phyloP scores from a whole-genome alignment of 2,113 vertebrate species.

The Muntiacus muntjak region DNA sequence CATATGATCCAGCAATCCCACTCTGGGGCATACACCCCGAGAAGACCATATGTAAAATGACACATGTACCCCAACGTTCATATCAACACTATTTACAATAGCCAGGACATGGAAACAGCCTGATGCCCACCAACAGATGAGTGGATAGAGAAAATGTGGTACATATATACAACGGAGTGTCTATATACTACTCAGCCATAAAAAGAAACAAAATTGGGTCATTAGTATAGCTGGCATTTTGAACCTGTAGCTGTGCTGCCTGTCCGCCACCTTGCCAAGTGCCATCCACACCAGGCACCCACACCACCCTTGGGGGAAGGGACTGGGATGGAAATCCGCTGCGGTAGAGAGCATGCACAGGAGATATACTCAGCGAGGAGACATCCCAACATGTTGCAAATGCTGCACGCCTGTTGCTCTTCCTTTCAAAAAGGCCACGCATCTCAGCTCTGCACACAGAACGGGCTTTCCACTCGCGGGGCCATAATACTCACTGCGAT shows the following conservation, averaged over 20 bases:
- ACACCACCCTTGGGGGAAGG: neutral
- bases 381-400: neutral
- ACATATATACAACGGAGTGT: neutral
- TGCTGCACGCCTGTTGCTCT: no score
- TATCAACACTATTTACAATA: neutral
- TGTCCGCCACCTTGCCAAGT: neutral
- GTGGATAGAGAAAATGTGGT: neutral
- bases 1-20: neutral
- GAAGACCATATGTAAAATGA: neutral
- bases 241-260: no score
- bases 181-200: neutral
- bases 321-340: neutral
- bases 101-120: neutral
- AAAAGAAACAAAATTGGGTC: neutral
- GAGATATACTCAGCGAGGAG: neutral
- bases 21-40: neutral
- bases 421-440: neutral
- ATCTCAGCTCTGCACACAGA: neutral
- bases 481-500: fast-evolving
- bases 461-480: fast-evolving
- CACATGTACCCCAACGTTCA: neutral
- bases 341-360: neutral
- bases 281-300: neutral
- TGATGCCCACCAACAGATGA: neutral
- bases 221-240: neutral